phyloP scores from a whole-genome alignment of 2,797 vertebrate genomes.

The Lagorchestes hirsutus region DNA sequence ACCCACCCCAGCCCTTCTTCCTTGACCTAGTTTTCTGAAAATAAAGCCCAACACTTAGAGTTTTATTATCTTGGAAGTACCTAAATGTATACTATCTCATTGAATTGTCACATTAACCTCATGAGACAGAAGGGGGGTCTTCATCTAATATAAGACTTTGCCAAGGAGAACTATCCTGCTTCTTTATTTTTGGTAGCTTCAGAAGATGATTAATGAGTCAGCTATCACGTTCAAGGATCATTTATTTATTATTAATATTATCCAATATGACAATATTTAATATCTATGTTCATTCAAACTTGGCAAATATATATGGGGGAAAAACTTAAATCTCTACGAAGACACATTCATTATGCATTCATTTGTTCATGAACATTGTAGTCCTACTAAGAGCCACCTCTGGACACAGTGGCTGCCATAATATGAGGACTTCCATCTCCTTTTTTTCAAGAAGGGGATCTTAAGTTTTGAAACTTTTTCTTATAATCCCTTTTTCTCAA shows the following conservation, averaged over 20 bases:
- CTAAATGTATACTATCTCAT: slow-evolving; percentile 54
- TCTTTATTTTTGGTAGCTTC: slow-evolving; percentile 47
- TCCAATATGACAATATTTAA: not conserved
- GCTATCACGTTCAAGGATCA: slow-evolving; percentile 30
- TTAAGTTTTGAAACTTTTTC: slow-evolving; percentile 49
- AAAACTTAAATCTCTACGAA: slow-evolving; percentile 57
- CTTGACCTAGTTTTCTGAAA: slow-evolving; percentile 51
- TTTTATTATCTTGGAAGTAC: slow-evolving; percentile 46
- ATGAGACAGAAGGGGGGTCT: slow-evolving; percentile 18
- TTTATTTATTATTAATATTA: slow-evolving; percentile 32
- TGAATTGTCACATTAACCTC: slow-evolving; percentile 57
- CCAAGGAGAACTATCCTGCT: slow-evolving; percentile 46
- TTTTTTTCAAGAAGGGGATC: slow-evolving; percentile 58
- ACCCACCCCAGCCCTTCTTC: slow-evolving; percentile 9
- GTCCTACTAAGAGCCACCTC: slow-evolving; percentile 44
- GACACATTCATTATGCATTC: not conserved
- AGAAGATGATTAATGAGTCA: slow-evolving; percentile 38
- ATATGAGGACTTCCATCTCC: slow-evolving; percentile 60
- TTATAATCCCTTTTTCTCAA: slow-evolving; percentile 70
- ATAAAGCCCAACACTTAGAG: slow-evolving; percentile 40
- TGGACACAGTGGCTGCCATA: slow-evolving; percentile 63
- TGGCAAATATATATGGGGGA: slow-evolving; percentile 63
- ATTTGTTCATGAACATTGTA: slow-evolving; percentile 62
- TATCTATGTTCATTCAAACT: slow-evolving; percentile 34
- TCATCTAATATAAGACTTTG: slow-evolving; percentile 42